Conservation (phyloP, 2,113 vertebrate species). For the Rhinopomastus cyanomelas region DNA sequence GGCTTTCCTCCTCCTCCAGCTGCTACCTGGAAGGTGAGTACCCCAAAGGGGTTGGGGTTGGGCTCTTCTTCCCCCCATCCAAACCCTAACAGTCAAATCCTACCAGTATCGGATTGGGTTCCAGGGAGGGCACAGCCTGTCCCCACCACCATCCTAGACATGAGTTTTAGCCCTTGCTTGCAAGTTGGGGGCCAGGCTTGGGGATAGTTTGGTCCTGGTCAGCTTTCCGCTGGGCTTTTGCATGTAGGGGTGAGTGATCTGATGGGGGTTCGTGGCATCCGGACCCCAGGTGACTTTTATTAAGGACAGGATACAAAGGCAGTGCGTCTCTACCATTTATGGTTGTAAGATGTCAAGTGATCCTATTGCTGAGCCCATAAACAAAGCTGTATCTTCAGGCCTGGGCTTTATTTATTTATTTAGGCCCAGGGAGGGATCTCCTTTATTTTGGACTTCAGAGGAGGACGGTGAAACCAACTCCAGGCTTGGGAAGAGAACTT, state of each 20-base stretch:
- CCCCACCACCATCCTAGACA: not conserved
- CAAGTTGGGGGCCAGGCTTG: not conserved
- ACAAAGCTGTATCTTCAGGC: conserved; percentile 31
- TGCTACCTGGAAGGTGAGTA: conserved; percentile 96
- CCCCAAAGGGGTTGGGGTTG: not conserved
- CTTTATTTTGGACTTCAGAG: not conserved
- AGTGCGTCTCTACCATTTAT: conserved; percentile 76
- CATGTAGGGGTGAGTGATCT: not conserved
- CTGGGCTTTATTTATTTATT: not conserved
- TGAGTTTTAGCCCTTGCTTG: not conserved
- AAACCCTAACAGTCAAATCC: not conserved
- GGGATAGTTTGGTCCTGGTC: not conserved
- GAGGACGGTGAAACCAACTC: not conserved
- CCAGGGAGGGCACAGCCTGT: fast-evolving
- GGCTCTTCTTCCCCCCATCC: not conserved
- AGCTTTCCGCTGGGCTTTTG: not conserved
- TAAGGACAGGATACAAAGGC: conserved; percentile 38
- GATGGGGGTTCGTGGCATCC: not conserved
- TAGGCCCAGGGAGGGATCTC: not conserved
- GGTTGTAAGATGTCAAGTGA: conserved; percentile 63
- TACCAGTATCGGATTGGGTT: not conserved
- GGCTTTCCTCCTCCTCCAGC: conserved; percentile 95
- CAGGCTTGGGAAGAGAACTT: not conserved
- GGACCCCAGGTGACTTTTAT: conserved; percentile 66
- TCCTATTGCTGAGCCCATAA: conserved; percentile 24